Evolutionary conservation across 2,113 vertebrate genomes (phyloP).

Genomic region (Albula glossodonta): DNA sequence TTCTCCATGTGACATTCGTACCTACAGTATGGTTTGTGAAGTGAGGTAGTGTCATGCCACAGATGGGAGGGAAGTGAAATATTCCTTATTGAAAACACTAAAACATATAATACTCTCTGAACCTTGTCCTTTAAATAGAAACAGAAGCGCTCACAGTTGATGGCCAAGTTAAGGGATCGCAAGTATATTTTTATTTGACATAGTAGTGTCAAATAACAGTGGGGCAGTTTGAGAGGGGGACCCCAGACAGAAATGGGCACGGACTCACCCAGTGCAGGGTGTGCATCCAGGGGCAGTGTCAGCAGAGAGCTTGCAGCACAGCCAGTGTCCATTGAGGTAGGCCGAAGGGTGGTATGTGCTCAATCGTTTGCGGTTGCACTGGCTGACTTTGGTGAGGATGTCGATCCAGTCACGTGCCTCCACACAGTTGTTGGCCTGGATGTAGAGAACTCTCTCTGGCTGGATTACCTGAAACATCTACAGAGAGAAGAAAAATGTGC

Average conservation of each 20-base stretch:
- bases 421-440: constrained; percentile 97
- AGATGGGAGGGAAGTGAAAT: no score
- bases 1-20: no score
- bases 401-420: constrained; percentile 98
- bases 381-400: constrained; percentile 96
- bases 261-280: constrained; percentile 89
- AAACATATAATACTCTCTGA: no score
- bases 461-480: constrained; percentile 99
- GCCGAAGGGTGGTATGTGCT: constrained; percentile 93
- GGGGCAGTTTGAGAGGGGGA: no score
- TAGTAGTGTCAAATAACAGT: no score
- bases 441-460: constrained; percentile 93
- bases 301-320: constrained; percentile 88
- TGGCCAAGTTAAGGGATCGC: not conserved
- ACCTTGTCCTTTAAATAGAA: no score
- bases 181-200: no score
- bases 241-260: no score
- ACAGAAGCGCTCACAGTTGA: no score
- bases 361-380: constrained; percentile 94
- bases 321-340: constrained; percentile 96
- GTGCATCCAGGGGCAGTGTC: constrained; percentile 86
- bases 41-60: no score
- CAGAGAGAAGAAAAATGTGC: not conserved
- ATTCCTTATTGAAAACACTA: no score
- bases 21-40: no score